phyloP scores from a whole-genome alignment of 2,113 vertebrate species.

The Sisor rabdophorus region DNA sequence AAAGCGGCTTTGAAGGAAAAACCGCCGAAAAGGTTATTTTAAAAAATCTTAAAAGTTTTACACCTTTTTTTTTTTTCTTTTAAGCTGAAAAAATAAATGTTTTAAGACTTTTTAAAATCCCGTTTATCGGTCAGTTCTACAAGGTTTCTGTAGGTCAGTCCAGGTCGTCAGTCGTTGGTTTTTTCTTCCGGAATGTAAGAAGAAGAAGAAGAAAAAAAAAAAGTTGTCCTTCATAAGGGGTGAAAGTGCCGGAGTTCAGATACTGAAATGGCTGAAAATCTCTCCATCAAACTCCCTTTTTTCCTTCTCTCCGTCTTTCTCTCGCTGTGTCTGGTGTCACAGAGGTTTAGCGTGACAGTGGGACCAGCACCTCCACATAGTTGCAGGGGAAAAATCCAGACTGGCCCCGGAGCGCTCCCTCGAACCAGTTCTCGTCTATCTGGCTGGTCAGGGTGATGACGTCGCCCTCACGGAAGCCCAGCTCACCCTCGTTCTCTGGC shows the following conservation, averaged over 20 bases:
- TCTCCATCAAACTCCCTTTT: conserved; percentile 36
- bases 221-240: conserved; percentile 44
- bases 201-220: no score
- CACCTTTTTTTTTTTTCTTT: no score
- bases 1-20: no score
- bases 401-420: conserved; percentile 90
- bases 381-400: conserved; percentile 97
- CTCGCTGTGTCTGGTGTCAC: background rate
- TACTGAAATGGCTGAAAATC: conserved; percentile 36
- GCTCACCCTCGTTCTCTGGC: conserved; percentile 92
- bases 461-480: conserved; percentile 94
- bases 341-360: conserved; percentile 82
- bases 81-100: no score
- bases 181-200: conserved; percentile 59
- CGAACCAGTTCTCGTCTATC: conserved; percentile 99
- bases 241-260: conserved; percentile 57
- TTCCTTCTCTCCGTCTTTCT: background rate
- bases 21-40: no score
- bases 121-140: background rate
- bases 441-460: conserved; percentile 97
- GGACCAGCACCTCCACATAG: conserved; percentile 93
- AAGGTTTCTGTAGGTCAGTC: background rate
- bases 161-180: background rate
- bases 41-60: no score
- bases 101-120: background rate